Evolutionary conservation across 92 coral and sea anemone genomes (phyloP), one percentile per base, ranked within the genome.

Genomic region (Muricea muricata): DNA sequence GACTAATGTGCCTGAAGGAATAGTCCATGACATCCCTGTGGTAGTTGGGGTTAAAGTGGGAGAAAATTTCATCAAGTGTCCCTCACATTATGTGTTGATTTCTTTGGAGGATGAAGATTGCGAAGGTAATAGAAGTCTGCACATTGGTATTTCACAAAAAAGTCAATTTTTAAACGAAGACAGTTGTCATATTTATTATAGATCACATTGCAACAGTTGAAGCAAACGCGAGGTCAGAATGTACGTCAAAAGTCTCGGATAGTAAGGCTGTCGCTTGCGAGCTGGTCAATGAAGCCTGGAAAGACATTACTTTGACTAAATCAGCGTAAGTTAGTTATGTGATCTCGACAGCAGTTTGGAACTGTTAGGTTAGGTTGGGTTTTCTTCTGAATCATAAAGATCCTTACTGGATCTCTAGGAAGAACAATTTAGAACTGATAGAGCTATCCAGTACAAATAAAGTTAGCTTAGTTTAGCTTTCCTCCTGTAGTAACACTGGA

Each of bases 261-360:
- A 94, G 92, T 65, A 96, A 94, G 91, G 91, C 91, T 56, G 80
- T 96, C 87, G 94, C 99, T 0, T 95, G 93, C 63, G 89, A 97
- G 4, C 82, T 96, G 61, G 93, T 96, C 23, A 95, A 92, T 74
- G 97, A 96, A 29, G 93, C 94, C 18, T 96, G 99, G 99, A 93
- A 89, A 61, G 99, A 92, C 46, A 92, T 93, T 46, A 89, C 91
- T 1, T 85, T 93, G 13, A 83, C 91, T 33, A 96, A 93, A 79
- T 92, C 97, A 9, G 88, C 93, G 97, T 93, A 90, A 35, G 67
- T 60, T n/a, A n/a, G n/a, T n/a, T n/a, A n/a, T n/a, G n/a, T n/a
- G n/a, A n/a, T n/a, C n/a, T n/a, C n/a, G n/a, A n/a, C n/a, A n/a
- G n/a, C n/a, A n/a, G n/a, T n/a, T n/a, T n/a, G n/a, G n/a, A n/a